Base-by-base conservation (phyloP, 37 sponge, comb jelly and placozoan species). In the Dysidea cf. avara region DNA sequence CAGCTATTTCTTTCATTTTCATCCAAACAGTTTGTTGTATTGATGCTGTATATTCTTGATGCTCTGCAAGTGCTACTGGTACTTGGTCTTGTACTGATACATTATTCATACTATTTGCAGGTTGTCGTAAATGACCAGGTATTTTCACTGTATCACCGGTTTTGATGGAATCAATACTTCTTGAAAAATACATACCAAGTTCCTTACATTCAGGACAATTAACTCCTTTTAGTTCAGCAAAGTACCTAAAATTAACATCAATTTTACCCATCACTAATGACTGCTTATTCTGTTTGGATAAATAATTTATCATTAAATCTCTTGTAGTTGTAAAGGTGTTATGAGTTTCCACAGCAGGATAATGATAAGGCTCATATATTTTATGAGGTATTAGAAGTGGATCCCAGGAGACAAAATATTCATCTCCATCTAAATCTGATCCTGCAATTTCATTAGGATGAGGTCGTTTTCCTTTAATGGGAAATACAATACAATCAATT, bases 351-450 rank as follows among this genome's bases (percentile, higher is more conserved):
- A 71, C 33, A n/a, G 71, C 66, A 16, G 90, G 84, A 57, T 90
- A 90, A 39, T 61, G 49, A 33, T 82, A 90, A 32, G 91, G 91
- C 26, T 79, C 61, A 29, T 13, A 32, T 22, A 60, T 20, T 38
- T 11, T 25, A 13, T 67, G 71, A 13, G 82, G 56, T 37, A 90
- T 65, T 16, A 90, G 91, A 54, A 64, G 74, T 64, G 68, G 2
- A 33, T 90, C 82, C 91, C 91, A 90, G 37, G 82, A 81, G 20
- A 90, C 91, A 71, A 90, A 90, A 37, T 76, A 90, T 75, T 90
- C 81, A 64, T 90, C 91, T 1, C 91, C 91, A 68, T 90, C 91
- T 39, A 90, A 67, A 53, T 90, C 91, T n/a, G 85, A 84, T 7
- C 91, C 91, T 30, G 91, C 85, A n/a, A 90, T 90, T 72, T 90